Evolutionary conservation across 2,888 invertebrate genomes (phyloP).

Genomic region (Drosophila nr. medialis): DNA sequence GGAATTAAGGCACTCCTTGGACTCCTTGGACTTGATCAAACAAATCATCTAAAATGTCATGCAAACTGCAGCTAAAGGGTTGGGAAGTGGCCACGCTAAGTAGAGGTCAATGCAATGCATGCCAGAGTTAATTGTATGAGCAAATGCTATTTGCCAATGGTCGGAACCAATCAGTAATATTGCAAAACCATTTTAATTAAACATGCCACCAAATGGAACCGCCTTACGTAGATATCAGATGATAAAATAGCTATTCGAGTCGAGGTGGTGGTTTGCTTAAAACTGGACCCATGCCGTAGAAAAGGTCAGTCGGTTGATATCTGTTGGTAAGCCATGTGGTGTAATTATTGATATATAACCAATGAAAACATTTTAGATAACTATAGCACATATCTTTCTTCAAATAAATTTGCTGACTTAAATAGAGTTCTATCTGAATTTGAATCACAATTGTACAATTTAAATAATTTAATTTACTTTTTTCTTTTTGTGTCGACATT

Average conservation of each 20-base stretch:
- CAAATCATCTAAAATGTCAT: constrained; percentile 79
- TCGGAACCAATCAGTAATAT: constrained; percentile 37
- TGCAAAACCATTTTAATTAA: constrained; percentile 39
- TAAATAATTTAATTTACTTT: not conserved
- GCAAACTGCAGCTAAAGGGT: constrained; percentile 53
- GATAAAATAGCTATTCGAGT: not conserved
- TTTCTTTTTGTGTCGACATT: too few species aligned
- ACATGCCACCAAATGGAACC: constrained; percentile 38
- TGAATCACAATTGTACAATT: not conserved
- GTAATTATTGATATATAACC: not conserved
- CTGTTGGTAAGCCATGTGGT: not conserved
- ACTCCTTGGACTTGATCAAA: constrained; percentile 36
- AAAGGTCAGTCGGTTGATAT: not conserved
- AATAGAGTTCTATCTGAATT: too few species aligned
- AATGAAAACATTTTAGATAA: not conserved
- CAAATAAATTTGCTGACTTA: too few species aligned
- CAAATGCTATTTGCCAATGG: constrained; percentile 43
- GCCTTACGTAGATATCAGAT: constrained; percentile 15
- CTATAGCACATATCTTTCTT: not conserved
- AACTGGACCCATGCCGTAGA: not conserved
- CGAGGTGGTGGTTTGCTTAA: not conserved
- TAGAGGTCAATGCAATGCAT: constrained; percentile 66
- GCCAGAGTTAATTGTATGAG: constrained; percentile 15
- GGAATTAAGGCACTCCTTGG: constrained; percentile 28
- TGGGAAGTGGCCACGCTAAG: constrained; percentile 51